phyloP scores from a whole-genome alignment of 2,888 invertebrate species.

The Leptopilina syphax region DNA sequence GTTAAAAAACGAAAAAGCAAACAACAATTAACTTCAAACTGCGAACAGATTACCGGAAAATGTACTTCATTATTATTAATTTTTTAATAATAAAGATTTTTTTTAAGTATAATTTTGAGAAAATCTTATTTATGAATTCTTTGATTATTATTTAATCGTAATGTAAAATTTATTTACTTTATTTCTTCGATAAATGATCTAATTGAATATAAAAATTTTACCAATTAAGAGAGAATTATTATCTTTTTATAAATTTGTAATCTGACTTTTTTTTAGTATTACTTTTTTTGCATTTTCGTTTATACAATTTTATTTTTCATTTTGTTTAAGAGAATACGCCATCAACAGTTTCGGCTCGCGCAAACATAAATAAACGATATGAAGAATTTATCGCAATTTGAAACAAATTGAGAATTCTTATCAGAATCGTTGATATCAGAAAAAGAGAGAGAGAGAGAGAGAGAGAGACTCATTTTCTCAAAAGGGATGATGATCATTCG shows the following conservation, averaged over 20 bases:
- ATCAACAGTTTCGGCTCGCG: not conserved
- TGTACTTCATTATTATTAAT: too few relatives aligned
- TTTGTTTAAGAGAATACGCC: not conserved
- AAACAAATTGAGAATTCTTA: conserved; percentile 29
- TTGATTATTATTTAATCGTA: too few relatives aligned
- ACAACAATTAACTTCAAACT: too few relatives aligned
- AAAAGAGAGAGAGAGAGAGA: not conserved
- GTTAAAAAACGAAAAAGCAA: too few relatives aligned
- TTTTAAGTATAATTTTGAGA: too few relatives aligned
- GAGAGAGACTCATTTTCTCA: not conserved
- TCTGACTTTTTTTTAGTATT: not conserved
- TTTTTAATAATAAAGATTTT: too few relatives aligned
- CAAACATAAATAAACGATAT: conserved; percentile 9
- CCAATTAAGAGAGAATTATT: too few relatives aligned
- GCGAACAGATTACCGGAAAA: too few relatives aligned
- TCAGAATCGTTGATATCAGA: conserved; percentile 18
- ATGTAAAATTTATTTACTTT: too few relatives aligned
- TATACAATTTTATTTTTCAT: not conserved
- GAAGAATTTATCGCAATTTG: not conserved
- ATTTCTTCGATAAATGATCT: too few relatives aligned
- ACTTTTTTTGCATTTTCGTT: not conserved
- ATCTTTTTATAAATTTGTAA: not conserved
- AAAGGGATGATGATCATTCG: conserved; percentile 11
- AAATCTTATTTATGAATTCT: too few relatives aligned
- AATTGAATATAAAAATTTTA: too few relatives aligned